Evolutionary conservation across 2,113 vertebrate species (phyloP).

Genomic region (Chamaea fasciata): DNA sequence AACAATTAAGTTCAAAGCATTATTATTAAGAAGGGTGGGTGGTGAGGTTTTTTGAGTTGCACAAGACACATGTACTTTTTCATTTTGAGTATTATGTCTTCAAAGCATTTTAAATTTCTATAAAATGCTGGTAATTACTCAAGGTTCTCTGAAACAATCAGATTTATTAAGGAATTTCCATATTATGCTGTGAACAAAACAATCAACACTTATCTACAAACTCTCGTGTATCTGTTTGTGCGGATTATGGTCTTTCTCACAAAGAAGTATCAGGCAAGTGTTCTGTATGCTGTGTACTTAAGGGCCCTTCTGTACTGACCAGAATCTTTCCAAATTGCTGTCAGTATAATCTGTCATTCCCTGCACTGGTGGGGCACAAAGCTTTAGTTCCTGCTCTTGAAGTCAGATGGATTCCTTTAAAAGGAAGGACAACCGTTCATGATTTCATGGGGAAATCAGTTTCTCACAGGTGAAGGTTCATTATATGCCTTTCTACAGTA

Average conservation of each 20-base stretch:
- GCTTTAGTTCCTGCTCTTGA: background rate
- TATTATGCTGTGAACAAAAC: background rate
- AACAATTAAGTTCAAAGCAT: background rate
- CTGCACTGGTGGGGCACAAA: background rate
- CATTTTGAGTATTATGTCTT: background rate
- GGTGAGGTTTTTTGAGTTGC: background rate
- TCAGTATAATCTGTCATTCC: background rate
- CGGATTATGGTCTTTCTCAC: background rate
- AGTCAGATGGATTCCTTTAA: background rate
- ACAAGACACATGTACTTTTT: fast-evolving
- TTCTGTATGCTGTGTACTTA: background rate
- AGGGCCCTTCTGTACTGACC: background rate
- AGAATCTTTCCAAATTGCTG: background rate
- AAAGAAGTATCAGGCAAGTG: background rate
- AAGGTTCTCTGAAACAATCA: background rate
- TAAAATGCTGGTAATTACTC: background rate
- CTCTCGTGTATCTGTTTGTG: background rate
- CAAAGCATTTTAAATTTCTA: background rate
- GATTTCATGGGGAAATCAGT: background rate
- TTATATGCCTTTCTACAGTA: background rate
- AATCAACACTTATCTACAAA: background rate
- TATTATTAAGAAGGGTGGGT: background rate
- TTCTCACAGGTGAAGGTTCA: background rate
- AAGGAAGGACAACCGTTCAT: background rate
- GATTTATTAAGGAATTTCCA: background rate